Evolutionary conservation across 2,113 vertebrate genomes (phyloP).

Genomic region (Cnemophilus loriae): DNA sequence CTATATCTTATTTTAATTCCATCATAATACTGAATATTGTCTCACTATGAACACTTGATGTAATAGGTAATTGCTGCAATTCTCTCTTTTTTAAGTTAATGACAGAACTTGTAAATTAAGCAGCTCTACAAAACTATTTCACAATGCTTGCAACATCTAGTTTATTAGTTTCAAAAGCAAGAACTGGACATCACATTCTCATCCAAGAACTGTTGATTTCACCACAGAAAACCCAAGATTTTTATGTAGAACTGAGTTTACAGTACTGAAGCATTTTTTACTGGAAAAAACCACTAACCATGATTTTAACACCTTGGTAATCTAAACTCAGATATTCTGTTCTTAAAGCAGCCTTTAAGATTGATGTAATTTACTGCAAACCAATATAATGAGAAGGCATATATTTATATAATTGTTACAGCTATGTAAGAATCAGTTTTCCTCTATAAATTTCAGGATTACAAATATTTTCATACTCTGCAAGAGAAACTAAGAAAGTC

Average conservation of each 20-base stretch:
- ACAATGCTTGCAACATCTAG: neutral
- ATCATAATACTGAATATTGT: neutral
- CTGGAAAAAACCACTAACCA: neutral
- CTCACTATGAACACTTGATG: neutral
- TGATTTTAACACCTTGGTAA: neutral
- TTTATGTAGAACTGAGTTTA: neutral
- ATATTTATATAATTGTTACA: neutral
- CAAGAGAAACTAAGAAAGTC: neutral
- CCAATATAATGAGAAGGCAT: neutral
- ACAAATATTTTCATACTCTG: neutral
- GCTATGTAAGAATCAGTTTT: neutral
- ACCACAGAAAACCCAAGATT: neutral
- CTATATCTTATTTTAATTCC: neutral
- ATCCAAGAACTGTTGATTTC: neutral
- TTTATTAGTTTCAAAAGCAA: neutral
- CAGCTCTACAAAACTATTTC: neutral
- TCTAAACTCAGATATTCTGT: neutral
- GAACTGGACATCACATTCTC: neutral
- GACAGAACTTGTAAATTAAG: neutral
- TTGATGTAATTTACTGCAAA: neutral
- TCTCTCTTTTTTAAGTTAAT: neutral
- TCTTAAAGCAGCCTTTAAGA: neutral
- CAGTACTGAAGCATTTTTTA: neutral
- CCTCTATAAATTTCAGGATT: neutral
- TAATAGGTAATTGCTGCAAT: neutral